Evolutionary conservation across 2,888 invertebrate species (phyloP).

Genomic region (Leptinotarsa peninsularis): DNA sequence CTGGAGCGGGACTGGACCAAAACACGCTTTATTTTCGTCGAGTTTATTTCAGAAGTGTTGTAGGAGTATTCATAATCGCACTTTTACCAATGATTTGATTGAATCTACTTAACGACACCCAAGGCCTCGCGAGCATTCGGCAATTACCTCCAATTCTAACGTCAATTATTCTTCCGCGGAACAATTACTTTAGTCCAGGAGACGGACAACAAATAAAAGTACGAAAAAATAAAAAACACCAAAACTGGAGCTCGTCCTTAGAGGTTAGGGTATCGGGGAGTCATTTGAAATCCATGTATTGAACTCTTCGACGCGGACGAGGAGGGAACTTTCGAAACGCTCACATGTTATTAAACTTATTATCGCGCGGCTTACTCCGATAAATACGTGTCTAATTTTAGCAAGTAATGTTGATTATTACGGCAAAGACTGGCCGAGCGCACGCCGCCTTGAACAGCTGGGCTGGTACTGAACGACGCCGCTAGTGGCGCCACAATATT

Average conservation of each 20-base stretch:
- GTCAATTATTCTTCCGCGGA: background rate
- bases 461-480: conserved; percentile 60
- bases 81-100: conserved; percentile 51
- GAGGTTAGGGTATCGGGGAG: conserved; percentile 43
- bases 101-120: conserved; percentile 48
- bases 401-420: conserved; percentile 44
- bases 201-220: conserved; percentile 29
- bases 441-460: conserved; percentile 58
- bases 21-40: conserved; percentile 43
- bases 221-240: conserved; percentile 39
- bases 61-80: conserved; percentile 44
- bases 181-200: conserved; percentile 5
- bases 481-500: conserved; percentile 58
- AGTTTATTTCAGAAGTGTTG: conserved; percentile 47
- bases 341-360: conserved; percentile 45
- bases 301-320: conserved; percentile 17
- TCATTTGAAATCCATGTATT: conserved; percentile 21
- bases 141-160: conserved; percentile 24
- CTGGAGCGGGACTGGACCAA: conserved; percentile 33
- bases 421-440: conserved; percentile 48
- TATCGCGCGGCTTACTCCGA: conserved; percentile 30
- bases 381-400: conserved; percentile 48
- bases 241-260: conserved; percentile 39
- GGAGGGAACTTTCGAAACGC: conserved; percentile 19
- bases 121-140: conserved; percentile 51